These are phyloP conservation scores for Caenorhabditis sinica DNA, from an alignment of 2,888 invertebrate species.

Conservation along the genomic window DNA sequence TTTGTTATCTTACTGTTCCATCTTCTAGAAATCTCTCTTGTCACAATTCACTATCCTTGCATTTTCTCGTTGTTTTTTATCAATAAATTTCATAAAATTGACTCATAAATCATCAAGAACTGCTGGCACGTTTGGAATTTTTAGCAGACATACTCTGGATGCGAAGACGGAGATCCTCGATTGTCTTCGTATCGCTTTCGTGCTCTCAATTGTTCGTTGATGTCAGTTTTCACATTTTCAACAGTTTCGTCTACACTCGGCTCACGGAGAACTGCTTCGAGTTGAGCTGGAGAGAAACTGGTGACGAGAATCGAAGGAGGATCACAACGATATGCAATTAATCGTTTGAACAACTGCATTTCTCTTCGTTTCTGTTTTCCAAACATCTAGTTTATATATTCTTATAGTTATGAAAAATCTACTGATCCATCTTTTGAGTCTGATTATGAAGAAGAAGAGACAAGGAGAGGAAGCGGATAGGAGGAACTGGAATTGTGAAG, in stretches of 20 bases:
- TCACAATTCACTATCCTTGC: too few species aligned
- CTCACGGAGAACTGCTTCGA: conserved; percentile 48
- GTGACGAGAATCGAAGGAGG: conserved; percentile 46
- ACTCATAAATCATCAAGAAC: conserved; percentile 33
- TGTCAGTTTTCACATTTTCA: conserved; percentile 21
- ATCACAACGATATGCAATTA: conserved; percentile 50
- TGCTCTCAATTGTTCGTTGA: conserved; percentile 52
- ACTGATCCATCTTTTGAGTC: too few species aligned
- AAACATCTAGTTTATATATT: conserved; percentile 6
- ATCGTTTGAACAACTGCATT: conserved; percentile 54
- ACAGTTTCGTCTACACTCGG: conserved; percentile 27
- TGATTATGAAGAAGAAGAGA: too few species aligned
- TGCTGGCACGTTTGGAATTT: conserved; percentile 56
- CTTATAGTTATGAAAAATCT: too few species aligned
- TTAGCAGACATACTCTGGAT: conserved; percentile 39
- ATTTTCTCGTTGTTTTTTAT: not conserved
- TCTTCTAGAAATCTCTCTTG: not conserved
- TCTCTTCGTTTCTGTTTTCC: conserved; percentile 34
- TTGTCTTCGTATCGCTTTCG: conserved; percentile 53
- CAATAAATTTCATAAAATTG: not conserved
- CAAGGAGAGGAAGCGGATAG: too few species aligned
- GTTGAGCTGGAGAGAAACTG: conserved; percentile 25
- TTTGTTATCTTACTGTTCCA: too few species aligned
- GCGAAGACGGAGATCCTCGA: conserved; percentile 33
- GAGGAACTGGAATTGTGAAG: too few species aligned